These are phyloP conservation scores for Manis crassicaudata DNA, from an alignment of 2,797 vertebrate genomes.

Conservation along the genomic window DNA sequence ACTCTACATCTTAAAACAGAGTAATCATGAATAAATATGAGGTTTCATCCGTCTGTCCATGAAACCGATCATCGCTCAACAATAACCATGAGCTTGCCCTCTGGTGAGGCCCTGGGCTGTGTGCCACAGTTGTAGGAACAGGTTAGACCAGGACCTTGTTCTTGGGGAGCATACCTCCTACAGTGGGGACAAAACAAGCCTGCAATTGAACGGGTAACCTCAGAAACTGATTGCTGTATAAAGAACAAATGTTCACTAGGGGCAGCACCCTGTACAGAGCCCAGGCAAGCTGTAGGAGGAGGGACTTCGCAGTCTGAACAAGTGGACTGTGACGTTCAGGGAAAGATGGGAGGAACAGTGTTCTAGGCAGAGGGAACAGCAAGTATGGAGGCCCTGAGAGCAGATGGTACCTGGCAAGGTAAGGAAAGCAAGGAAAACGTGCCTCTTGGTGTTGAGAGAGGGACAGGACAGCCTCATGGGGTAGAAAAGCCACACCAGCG, in stretches of 20 bases:
- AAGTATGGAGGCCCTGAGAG: neutral
- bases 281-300: neutral
- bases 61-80: neutral
- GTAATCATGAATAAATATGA: neutral
- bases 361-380: neutral
- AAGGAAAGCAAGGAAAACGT: rapidly evolving
- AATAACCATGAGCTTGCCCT: neutral
- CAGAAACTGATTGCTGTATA: neutral
- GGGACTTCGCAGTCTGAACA: neutral
- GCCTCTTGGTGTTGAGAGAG: neutral
- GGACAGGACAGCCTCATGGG: neutral
- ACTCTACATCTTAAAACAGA: neutral
- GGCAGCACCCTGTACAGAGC: rapidly evolving
- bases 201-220: rapidly evolving
- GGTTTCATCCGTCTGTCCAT: neutral
- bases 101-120: neutral
- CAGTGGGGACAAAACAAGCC: neutral
- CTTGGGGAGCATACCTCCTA: too few relatives aligned
- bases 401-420: neutral
- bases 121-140: neutral
- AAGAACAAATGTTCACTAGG: neutral
- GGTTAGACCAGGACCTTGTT: neutral
- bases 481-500: neutral
- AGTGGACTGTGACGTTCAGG: neutral
- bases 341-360: too few relatives aligned